Evolutionary conservation across 2,113 vertebrate species (phyloP).

Genomic region (Sisor rabdophorus): DNA sequence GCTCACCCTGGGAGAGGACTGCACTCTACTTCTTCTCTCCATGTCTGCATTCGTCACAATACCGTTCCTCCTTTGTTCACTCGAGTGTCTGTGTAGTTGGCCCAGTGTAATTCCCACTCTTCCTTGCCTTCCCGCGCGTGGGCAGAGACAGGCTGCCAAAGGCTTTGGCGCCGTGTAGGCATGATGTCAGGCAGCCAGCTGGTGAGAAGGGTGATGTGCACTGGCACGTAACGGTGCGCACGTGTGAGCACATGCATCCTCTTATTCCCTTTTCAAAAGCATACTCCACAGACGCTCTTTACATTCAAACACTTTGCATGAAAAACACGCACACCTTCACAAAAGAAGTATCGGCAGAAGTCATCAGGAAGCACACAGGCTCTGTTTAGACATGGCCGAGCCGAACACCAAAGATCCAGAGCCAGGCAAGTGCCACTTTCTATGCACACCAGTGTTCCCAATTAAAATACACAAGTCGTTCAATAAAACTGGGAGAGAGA

Average conservation of each 20-base stretch:
- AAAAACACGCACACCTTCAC: background rate
- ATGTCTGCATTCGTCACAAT: background rate
- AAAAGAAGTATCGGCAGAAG: constrained; percentile 14
- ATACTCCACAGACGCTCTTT: constrained; percentile 18
- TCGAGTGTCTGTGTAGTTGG: constrained; percentile 28
- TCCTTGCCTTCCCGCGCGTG: constrained; percentile 28
- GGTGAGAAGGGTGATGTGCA: constrained; percentile 47
- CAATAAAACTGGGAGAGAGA: constrained; percentile 22
- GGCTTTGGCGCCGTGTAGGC: constrained; percentile 42
- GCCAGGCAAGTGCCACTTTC: background rate
- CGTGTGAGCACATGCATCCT: constrained; percentile 34
- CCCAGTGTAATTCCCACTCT: constrained; percentile 13
- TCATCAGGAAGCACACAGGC: constrained; percentile 11
- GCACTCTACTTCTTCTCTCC: constrained; percentile 1
- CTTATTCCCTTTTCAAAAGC: constrained; percentile 26
- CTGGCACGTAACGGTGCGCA: constrained; percentile 44
- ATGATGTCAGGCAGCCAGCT: constrained; percentile 52
- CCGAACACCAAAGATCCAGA: background rate
- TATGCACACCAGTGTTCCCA: constrained; percentile 7
- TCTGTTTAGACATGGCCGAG: constrained; percentile 25
- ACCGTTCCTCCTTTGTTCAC: constrained; percentile 29
- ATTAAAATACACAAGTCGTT: constrained; percentile 30
- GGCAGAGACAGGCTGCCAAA: constrained; percentile 41
- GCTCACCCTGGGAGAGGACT: constrained; percentile 30
- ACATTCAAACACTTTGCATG: constrained; percentile 3